Percentiles rank a stretch among this genome's conserved stretches.
phyloP scores from a whole-genome alignment of 2,888 invertebrate species.

The Yponomeuta cagnagella region DNA sequence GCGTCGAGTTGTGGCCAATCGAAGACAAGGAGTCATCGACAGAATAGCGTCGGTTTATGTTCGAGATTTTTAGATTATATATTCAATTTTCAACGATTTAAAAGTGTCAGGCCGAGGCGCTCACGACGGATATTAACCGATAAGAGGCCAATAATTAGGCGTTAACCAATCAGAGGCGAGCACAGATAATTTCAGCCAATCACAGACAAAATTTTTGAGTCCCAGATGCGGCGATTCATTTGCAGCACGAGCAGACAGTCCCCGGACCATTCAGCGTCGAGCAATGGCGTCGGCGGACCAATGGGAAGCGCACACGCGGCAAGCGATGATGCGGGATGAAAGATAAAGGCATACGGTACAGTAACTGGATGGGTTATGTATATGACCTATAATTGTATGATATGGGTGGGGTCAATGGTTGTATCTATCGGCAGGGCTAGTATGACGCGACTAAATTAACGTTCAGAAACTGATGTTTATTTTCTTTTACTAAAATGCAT shows the following conservation, averaged over 20 bases:
- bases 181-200: background rate
- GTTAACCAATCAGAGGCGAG: constrained; percentile 9
- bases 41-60: background rate
- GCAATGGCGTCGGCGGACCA: constrained; percentile 6
- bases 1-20: constrained; percentile 8
- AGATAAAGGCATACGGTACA: constrained; percentile 1
- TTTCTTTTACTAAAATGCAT: too few species aligned
- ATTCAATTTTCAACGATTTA: too few species aligned
- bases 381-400: background rate
- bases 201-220: background rate
- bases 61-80: background rate
- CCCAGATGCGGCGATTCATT: too few species aligned
- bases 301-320: background rate
- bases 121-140: background rate
- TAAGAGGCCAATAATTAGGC: background rate
- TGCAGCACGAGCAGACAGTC: background rate
- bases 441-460: too few species aligned
- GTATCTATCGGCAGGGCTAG: background rate
- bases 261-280: background rate
- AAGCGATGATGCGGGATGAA: constrained; percentile 8
- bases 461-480: too few species aligned
- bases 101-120: too few species aligned
- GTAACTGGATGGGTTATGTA: background rate
- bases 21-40: background rate
- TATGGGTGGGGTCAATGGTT: background rate